Evolutionary conservation across 2,797 vertebrate genomes (phyloP).

Genomic region (Meda fulgida): DNA sequence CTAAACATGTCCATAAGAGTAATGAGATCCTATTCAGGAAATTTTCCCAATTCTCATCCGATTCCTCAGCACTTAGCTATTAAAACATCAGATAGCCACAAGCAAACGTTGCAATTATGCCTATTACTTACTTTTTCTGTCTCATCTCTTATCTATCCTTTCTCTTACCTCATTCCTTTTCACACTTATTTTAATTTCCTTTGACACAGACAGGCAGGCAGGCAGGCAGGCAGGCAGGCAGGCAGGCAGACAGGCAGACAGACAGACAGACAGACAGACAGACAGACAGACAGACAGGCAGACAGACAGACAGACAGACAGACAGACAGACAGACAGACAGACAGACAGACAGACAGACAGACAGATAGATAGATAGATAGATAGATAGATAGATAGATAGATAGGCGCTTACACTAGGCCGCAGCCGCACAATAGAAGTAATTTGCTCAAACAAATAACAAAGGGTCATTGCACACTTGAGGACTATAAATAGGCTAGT

Average conservation of each 20-base stretch:
- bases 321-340: background rate
- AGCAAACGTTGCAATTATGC: constrained; percentile 60
- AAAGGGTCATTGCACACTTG: constrained; percentile 33
- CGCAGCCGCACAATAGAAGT: constrained; percentile 45
- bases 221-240: background rate
- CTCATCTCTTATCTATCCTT: background rate
- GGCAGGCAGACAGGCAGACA: too few relatives aligned
- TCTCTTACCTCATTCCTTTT: constrained; percentile 22
- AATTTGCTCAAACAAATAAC: constrained; percentile 28
- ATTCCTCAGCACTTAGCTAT: constrained; percentile 63
- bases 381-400: too few relatives aligned
- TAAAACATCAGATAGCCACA: constrained; percentile 70
- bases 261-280: background rate
- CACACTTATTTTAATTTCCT: background rate
- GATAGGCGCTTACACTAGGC: too few relatives aligned
- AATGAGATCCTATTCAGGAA: constrained; percentile 40
- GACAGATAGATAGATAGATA: too few relatives aligned
- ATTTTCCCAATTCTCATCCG: constrained; percentile 55
- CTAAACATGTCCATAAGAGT: constrained; percentile 48
- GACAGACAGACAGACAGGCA: background rate
- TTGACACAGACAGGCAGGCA: background rate
- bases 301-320: too few relatives aligned
- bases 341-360: background rate
- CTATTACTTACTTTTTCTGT: constrained; percentile 8
- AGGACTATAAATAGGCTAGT: constrained; percentile 27